phyloP scores from a whole-genome alignment of 2,113 vertebrate species.

The Heterochromis multidens region DNA sequence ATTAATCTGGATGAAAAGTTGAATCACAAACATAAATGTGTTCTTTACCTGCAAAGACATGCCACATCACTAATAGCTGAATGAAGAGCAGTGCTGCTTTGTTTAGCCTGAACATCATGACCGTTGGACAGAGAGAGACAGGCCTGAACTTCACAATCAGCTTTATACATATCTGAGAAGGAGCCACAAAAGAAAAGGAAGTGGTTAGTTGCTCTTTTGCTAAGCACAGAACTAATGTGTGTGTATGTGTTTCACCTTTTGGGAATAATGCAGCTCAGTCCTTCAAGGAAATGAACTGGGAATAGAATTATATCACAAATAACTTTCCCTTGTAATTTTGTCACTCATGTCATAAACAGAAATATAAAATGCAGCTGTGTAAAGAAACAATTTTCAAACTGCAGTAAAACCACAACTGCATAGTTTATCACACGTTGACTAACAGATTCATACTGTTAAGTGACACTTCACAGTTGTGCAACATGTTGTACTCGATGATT shows the following conservation, averaged over 20 bases:
- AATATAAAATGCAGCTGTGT: background rate
- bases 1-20: background rate
- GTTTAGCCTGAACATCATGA: background rate
- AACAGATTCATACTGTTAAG: background rate
- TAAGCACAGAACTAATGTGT: background rate
- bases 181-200: background rate
- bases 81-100: slow-evolving; percentile 6
- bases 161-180: background rate
- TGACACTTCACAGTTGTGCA: too few species aligned
- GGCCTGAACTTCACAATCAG: background rate
- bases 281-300: too few species aligned
- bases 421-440: background rate
- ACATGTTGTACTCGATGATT: too few species aligned
- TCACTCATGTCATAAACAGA: background rate
- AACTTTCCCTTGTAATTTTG: background rate
- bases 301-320: background rate
- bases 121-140: background rate
- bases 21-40: background rate
- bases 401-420: background rate
- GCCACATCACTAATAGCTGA: background rate
- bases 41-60: slow-evolving; percentile 18
- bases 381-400: background rate
- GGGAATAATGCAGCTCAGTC: background rate
- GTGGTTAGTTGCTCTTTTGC: background rate
- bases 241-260: background rate